Evolutionary conservation across 2,113 vertebrate species (phyloP).

Genomic region (Gopherus flavomarginatus): DNA sequence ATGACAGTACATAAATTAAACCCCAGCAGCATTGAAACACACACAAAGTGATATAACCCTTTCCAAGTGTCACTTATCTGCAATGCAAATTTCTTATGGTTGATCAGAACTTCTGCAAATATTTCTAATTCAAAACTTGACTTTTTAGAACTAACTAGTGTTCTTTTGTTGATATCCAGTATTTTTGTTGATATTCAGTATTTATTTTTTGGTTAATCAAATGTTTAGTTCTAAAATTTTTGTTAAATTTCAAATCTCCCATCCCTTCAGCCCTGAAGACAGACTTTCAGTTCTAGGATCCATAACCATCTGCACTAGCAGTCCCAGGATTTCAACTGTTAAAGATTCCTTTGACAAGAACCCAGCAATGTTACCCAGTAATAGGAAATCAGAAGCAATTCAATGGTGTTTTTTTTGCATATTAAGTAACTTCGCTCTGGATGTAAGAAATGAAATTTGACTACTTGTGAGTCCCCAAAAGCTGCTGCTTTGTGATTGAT

Average conservation of each 20-base stretch:
- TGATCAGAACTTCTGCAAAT: conserved; percentile 55
- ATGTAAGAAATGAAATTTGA: background rate
- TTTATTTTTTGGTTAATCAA: conserved; percentile 53
- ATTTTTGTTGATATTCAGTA: conserved; percentile 52
- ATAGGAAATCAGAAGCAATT: background rate
- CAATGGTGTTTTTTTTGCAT: background rate
- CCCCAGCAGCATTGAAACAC: conserved; percentile 29
- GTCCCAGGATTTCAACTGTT: background rate
- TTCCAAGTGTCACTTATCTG: conserved; percentile 56
- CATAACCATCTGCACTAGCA: background rate
- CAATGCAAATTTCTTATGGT: conserved; percentile 64
- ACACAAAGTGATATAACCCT: conserved; percentile 42
- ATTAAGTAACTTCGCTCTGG: background rate
- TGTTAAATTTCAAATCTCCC: conserved; percentile 22
- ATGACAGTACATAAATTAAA: conserved; percentile 75
- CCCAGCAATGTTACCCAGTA: background rate
- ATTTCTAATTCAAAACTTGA: conserved; percentile 35
- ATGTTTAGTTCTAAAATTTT: conserved; percentile 15
- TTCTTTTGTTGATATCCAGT: conserved; percentile 59
- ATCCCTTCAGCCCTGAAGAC: conserved; percentile 7
- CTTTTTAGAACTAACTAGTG: conserved; percentile 38
- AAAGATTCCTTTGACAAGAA: background rate
- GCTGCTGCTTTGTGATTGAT: background rate
- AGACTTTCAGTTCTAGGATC: background rate
- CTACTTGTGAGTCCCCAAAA: background rate